Percentiles rank a stretch among this genome's conserved stretches.
Evolutionary conservation across 1,140 invertebrate genomes (phyloP).

Genomic region (Neodiprion fabricii): DNA sequence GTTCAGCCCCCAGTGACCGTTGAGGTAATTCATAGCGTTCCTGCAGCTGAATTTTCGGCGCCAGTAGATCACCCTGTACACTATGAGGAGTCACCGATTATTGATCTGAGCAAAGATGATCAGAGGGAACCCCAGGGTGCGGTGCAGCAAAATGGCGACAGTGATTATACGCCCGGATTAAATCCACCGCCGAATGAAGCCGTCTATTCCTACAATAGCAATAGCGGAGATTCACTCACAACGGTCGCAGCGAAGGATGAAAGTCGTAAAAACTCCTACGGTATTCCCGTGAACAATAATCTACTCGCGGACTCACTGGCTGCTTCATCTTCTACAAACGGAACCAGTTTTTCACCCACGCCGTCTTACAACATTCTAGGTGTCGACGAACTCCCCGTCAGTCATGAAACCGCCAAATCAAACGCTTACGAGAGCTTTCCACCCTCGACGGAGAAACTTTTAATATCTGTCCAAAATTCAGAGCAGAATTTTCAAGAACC

Average conservation of each 20-base stretch:
- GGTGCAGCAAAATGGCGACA: not conserved
- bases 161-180: not conserved
- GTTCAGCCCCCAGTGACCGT: not conserved
- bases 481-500: not conserved
- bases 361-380: not conserved
- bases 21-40: not conserved
- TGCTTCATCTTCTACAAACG: not conserved
- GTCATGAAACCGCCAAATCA: not conserved
- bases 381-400: not conserved
- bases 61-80: slow-evolving; percentile 28
- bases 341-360: not conserved
- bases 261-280: not conserved
- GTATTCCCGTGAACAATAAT: not conserved
- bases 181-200: not conserved
- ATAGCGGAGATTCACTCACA: no score
- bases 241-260: not conserved
- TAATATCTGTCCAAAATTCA: not conserved
- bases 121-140: not conserved
- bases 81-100: slow-evolving; percentile 40
- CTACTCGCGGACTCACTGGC: not conserved
- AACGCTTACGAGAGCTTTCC: not conserved
- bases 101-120: slow-evolving; percentile 33
- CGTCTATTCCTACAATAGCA: not conserved
- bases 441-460: not conserved
- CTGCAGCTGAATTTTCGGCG: not conserved